A percentile compares a stretch with the other conserved stretches of the same genome.
phyloP scores from a whole-genome alignment of 2,888 invertebrate species.

The Panorpa germanica region DNA sequence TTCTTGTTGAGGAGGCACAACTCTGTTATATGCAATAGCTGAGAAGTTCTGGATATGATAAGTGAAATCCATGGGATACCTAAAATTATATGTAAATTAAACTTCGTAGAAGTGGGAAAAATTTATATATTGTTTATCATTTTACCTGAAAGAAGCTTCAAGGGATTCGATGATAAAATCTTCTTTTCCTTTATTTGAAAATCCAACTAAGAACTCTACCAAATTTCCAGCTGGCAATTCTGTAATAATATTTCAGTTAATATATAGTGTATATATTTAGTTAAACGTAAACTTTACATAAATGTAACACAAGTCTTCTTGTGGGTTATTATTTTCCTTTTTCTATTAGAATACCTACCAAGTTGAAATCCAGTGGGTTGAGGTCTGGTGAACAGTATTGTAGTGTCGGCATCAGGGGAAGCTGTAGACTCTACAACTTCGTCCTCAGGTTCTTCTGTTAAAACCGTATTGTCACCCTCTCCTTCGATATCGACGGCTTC shows the following conservation, averaged over 20 bases:
- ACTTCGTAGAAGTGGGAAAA: too few relatives aligned
- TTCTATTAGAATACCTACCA: conserved; percentile 26
- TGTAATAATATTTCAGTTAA: conserved; percentile 21
- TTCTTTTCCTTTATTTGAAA: conserved; percentile 81
- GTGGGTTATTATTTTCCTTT: conserved; percentile 3
- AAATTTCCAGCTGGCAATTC: conserved; percentile 83
- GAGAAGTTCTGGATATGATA: conserved; percentile 98
- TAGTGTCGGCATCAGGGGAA: conserved; percentile 83
- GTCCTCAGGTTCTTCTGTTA: conserved; percentile 33
- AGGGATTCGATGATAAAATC: conserved; percentile 84
- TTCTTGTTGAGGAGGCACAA: conserved; percentile 80
- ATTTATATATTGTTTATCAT: too few relatives aligned
- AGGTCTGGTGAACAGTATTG: conserved; percentile 75
- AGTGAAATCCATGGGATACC: conserved; percentile 96
- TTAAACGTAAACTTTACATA: conserved; percentile 6
- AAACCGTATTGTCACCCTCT: conserved; percentile 40
- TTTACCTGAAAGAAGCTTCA: conserved; percentile 96
- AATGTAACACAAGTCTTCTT: not conserved
- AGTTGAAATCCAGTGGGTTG: conserved; percentile 40
- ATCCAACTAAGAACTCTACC: conserved; percentile 90
- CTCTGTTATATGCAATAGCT: conserved; percentile 66
- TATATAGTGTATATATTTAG: conserved; percentile 14
- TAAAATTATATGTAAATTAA: too few relatives aligned
- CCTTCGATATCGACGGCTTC: conserved; percentile 43
- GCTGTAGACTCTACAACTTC: conserved; percentile 40